Evolutionary conservation across 2,113 vertebrate species (phyloP).

Genomic region (Thamnaconus septentrionalis): DNA sequence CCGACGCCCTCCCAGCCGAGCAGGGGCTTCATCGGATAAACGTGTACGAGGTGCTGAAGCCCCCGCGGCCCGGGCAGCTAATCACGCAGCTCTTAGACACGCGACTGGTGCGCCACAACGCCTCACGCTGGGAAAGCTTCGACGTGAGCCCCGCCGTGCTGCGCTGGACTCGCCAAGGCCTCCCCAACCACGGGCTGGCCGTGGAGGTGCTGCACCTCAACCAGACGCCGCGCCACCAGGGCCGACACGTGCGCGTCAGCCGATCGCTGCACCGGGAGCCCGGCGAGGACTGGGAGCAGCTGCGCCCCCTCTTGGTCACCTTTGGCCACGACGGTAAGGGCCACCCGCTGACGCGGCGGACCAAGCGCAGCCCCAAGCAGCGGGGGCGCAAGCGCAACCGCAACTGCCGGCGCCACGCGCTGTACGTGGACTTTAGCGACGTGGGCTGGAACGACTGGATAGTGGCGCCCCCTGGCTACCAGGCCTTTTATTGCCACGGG

Average conservation of each 20-base stretch:
- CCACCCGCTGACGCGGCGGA: conserved; percentile 85
- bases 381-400: conserved; percentile 90
- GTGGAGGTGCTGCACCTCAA: conserved; percentile 91
- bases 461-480: conserved; percentile 95
- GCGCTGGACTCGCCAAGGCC: conserved; percentile 90
- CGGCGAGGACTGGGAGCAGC: conserved; percentile 89
- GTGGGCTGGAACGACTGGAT: conserved; percentile 99
- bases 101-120: conserved; percentile 89
- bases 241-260: conserved; percentile 91
- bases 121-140: conserved; percentile 93
- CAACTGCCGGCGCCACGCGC: conserved; percentile 91
- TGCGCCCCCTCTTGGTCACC: conserved; percentile 95
- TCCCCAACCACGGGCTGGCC: conserved; percentile 92
- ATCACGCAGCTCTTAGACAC: conserved; percentile 97
- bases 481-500: conserved; percentile 97
- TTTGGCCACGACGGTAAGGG: conserved; percentile 95
- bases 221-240: conserved; percentile 79
- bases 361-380: conserved; percentile 89
- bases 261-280: conserved; percentile 87
- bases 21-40: conserved; percentile 91
- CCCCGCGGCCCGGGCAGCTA: conserved; percentile 79
- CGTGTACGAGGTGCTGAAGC: conserved; percentile 94
- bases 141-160: conserved; percentile 96
- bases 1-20: conserved; percentile 63
- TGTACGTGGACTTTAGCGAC: conserved; percentile 98